phyloP scores from a whole-genome alignment of 2,113 vertebrate species.

The Paramormyrops kingsleyae region DNA sequence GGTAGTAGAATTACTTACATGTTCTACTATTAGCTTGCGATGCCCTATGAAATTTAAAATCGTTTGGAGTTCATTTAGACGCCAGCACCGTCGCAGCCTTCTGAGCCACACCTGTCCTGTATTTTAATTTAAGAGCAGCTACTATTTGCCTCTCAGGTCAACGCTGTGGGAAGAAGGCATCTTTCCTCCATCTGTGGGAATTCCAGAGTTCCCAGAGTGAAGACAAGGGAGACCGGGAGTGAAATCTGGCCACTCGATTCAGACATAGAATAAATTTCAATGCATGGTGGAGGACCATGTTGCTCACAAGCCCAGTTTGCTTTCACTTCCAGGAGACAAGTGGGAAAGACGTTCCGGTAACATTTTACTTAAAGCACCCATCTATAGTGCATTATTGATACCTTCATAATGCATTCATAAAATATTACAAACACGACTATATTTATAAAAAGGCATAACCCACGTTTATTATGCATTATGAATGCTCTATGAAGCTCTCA shows the following conservation, averaged over 20 bases:
- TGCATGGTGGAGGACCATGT: neutral
- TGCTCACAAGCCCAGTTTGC: neutral
- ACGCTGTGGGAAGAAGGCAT: neutral
- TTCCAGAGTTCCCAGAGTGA: neutral
- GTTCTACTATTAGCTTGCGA: neutral
- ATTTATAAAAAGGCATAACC: neutral
- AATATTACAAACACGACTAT: neutral
- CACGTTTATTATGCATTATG: too few species aligned
- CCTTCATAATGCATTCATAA: neutral
- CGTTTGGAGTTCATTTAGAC: neutral
- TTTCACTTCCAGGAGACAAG: neutral
- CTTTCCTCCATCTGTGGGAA: neutral
- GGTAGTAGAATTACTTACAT: neutral
- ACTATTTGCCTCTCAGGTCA: neutral
- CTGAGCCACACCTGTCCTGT: neutral
- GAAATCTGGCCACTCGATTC: neutral
- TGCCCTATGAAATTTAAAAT: neutral
- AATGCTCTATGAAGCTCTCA: too few species aligned
- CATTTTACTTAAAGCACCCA: neutral
- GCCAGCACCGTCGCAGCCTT: neutral
- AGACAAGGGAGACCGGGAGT: neutral
- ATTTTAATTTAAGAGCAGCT: neutral
- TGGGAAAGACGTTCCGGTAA: neutral
- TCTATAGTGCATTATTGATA: neutral
- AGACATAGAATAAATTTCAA: neutral